A percentile compares a stretch with the other conserved stretches of the same genome.
Conservation (phyloP, 1,140 invertebrate genomes). For the Zaprionus tsacasi region DNA sequence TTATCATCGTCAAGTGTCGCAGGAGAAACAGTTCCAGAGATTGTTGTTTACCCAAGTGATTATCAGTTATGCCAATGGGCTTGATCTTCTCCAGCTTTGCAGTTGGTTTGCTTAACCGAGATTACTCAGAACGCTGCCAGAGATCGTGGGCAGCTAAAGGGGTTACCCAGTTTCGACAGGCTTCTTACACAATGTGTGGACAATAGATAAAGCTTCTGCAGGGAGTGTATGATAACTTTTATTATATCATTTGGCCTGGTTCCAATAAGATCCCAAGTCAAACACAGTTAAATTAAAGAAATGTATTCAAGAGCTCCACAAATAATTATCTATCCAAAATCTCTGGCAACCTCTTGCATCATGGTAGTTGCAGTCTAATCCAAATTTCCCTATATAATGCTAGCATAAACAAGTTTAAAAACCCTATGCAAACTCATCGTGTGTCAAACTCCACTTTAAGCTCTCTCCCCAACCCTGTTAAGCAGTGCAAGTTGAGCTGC, state of each 20-base stretch:
- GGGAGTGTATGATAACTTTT: background rate
- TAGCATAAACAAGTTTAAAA: background rate
- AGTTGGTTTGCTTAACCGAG: conserved; percentile 19
- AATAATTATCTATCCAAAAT: too few species aligned
- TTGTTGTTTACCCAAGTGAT: conserved; percentile 25
- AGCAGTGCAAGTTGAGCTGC: conserved; percentile 2
- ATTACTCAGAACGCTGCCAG: conserved; percentile 13
- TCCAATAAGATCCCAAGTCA: background rate
- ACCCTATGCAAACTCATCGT: background rate
- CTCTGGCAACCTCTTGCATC: background rate
- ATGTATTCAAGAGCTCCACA: too few species aligned
- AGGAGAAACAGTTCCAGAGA: conserved; percentile 13
- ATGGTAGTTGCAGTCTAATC: background rate
- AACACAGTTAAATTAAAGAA: background rate
- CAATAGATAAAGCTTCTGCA: background rate
- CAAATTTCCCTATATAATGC: background rate
- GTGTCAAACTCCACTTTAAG: background rate
- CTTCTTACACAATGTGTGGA: background rate
- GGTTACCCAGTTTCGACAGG: background rate
- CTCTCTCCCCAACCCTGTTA: background rate
- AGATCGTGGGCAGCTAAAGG: conserved; percentile 22
- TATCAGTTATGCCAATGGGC: conserved; percentile 15
- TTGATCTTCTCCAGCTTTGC: conserved; percentile 8
- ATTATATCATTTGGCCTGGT: background rate
- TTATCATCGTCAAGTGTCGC: conserved; percentile 5